Evolutionary conservation across 2,797 vertebrate species (phyloP).

Genomic region (Brachyalestes nurse): DNA sequence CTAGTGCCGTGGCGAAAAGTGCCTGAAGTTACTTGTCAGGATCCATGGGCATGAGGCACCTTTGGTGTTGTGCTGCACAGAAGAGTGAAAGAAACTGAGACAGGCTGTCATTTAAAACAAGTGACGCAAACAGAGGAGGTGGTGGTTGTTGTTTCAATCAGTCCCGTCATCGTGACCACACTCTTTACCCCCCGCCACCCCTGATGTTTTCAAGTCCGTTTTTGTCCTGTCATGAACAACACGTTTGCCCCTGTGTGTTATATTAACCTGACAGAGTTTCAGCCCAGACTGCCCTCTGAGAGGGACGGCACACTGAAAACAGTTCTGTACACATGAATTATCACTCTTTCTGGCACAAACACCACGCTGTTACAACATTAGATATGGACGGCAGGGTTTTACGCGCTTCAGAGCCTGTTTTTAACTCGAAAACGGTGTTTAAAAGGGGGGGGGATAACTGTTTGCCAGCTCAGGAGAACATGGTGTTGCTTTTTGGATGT

Average conservation of each 20-base stretch:
- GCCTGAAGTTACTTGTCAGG: not conserved
- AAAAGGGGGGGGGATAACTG: too few species aligned
- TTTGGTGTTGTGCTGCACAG: not conserved
- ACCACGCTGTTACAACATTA: too few species aligned
- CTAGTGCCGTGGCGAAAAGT: not conserved
- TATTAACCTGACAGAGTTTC: too few species aligned
- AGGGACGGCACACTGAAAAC: too few species aligned
- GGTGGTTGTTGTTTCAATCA: constrained; percentile 52
- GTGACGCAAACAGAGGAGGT: constrained; percentile 28
- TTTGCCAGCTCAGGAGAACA: not conserved
- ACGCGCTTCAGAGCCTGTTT: not conserved
- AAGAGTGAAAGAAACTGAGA: constrained; percentile 9
- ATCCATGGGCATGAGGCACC: not conserved
- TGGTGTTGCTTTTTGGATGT: not conserved
- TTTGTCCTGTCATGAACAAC: too few species aligned
- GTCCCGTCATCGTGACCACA: constrained; percentile 54
- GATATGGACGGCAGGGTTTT: not conserved
- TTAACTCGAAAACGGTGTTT: not conserved
- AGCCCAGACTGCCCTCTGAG: too few species aligned
- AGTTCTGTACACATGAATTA: too few species aligned
- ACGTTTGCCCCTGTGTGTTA: too few species aligned
- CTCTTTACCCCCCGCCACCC: constrained; percentile 53
- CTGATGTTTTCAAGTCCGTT: constrained; percentile 38
- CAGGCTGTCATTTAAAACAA: constrained; percentile 25
- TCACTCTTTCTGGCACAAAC: not conserved